Evolutionary conservation across 1,140 invertebrate genomes (phyloP).

Genomic region (Drosophila burlai): DNA sequence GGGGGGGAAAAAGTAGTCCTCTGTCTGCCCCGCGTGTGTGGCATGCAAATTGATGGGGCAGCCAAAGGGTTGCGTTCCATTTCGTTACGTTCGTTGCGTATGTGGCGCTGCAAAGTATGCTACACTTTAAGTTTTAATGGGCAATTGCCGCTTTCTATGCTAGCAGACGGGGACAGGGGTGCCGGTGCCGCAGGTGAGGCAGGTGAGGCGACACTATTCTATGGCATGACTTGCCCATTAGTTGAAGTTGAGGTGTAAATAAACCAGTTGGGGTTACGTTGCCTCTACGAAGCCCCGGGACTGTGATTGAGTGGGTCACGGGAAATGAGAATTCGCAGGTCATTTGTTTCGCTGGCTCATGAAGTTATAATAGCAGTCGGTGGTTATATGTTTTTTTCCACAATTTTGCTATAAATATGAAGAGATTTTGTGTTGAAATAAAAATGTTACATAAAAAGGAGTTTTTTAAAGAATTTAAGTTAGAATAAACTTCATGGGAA

Average conservation of each 20-base stretch:
- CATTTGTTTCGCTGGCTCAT: slow-evolving; percentile 18
- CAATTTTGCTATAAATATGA: not conserved
- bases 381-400: not conserved
- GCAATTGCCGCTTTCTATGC: slow-evolving; percentile 39
- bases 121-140: slow-evolving; percentile 76
- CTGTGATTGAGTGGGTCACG: slow-evolving; percentile 32
- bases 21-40: slow-evolving; percentile 61
- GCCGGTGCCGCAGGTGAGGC: slow-evolving; percentile 1
- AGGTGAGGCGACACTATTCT: slow-evolving; percentile 26
- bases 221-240: slow-evolving; percentile 68
- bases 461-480: not conserved
- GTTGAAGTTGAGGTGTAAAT: slow-evolving; percentile 54
- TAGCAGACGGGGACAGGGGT: not conserved
- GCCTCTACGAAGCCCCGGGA: not conserved
- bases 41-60: slow-evolving; percentile 75
- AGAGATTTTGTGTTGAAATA: not conserved
- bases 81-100: slow-evolving; percentile 50
- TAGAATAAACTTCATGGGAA: not conserved
- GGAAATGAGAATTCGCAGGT: slow-evolving; percentile 31
- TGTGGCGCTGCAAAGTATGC: slow-evolving; percentile 59
- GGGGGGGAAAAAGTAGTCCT: not conserved
- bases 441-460: not conserved
- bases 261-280: slow-evolving; percentile 36
- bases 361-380: slow-evolving; percentile 13
- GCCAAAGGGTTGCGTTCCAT: slow-evolving; percentile 45